Conservation (phyloP, 2,113 vertebrate species). For the Arenaria interpres region DNA sequence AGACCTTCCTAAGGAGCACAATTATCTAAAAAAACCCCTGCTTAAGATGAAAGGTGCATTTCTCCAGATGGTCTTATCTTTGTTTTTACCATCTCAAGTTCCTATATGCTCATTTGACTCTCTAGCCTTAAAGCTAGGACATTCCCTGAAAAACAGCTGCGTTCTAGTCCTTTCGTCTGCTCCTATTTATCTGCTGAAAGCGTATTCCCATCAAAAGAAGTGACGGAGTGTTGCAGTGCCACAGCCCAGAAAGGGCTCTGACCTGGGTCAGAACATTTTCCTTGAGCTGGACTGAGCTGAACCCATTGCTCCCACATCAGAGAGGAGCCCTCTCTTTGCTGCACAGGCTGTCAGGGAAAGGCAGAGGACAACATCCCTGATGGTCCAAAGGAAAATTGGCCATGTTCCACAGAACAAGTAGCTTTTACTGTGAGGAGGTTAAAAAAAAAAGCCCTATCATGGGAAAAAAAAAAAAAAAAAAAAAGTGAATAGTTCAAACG, state of each 20-base stretch:
- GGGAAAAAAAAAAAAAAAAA: too few relatives aligned
- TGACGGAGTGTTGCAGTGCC: accelerated
- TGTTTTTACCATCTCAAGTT: neutral
- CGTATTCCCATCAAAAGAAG: neutral
- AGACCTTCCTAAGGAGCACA: neutral
- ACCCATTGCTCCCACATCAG: neutral
- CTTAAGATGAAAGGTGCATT: neutral
- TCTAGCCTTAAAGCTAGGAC: neutral
- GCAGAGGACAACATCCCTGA: neutral
- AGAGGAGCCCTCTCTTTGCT: neutral
- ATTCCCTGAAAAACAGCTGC: neutral
- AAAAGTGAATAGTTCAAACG: neutral
- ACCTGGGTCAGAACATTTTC: neutral
- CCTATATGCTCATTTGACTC: neutral
- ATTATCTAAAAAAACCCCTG: neutral
- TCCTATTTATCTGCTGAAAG: neutral
- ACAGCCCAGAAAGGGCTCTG: neutral
- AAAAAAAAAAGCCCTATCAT: neutral
- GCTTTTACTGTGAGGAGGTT: neutral
- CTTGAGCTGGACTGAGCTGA: neutral
- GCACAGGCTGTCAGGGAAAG: neutral
- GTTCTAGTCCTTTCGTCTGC: neutral
- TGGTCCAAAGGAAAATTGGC: neutral
- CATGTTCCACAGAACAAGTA: neutral
- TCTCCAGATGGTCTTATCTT: neutral